Conservation (phyloP, 2,888 invertebrate genomes). For the Aelia acuminata region DNA sequence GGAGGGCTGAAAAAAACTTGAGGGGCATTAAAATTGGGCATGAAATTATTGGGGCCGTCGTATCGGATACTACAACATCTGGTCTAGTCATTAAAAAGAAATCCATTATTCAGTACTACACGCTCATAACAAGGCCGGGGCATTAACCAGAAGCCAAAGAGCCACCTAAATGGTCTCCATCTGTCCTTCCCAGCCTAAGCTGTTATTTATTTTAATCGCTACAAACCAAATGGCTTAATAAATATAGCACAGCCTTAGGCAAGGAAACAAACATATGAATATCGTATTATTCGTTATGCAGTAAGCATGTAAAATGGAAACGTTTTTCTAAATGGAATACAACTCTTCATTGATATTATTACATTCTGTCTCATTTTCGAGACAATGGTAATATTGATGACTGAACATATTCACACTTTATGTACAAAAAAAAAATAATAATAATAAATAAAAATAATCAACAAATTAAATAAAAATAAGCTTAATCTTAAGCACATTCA, state of each 20-base stretch:
- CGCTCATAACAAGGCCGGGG: neutral
- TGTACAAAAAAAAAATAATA: too few relatives aligned
- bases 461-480: too few relatives aligned
- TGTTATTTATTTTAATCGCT: slow-evolving; percentile 23
- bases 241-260: neutral
- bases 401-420: too few relatives aligned
- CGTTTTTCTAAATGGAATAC: too few relatives aligned
- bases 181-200: slow-evolving; percentile 6
- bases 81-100: slow-evolving; percentile 35
- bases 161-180: slow-evolving; percentile 7
- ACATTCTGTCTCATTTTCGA: too few relatives aligned
- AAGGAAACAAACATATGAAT: neutral
- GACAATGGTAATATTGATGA: too few relatives aligned
- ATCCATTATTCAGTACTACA: slow-evolving; percentile 8
- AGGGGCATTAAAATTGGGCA: neutral
- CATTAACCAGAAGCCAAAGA: neutral
- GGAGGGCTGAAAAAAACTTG: neutral
- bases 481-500: too few relatives aligned
- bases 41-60: neutral
- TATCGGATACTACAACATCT: neutral
- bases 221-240: neutral
- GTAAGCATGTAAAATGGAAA: neutral
- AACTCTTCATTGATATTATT: too few relatives aligned
- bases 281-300: neutral
- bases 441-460: too few relatives aligned